Conservation (phyloP, 2,797 vertebrate genomes). For the Psittacula derbiana region DNA sequence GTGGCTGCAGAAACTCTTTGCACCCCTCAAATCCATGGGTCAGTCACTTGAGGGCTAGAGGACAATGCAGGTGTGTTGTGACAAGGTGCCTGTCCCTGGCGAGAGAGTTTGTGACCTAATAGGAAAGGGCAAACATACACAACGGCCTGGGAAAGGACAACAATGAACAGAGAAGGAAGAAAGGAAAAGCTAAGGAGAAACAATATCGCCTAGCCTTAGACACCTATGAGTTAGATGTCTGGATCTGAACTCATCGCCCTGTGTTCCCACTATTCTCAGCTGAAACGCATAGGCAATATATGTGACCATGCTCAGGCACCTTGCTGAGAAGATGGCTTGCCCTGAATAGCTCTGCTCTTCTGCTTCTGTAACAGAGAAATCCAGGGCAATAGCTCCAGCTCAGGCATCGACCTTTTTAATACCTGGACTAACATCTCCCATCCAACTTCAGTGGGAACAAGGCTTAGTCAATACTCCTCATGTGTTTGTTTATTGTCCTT, state of each 20-base stretch:
- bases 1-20: neutral
- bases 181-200: neutral
- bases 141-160: neutral
- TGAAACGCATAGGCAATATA: neutral
- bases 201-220: rapidly evolving
- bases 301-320: neutral
- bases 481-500: neutral
- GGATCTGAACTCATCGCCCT: neutral
- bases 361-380: neutral
- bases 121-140: neutral
- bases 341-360: neutral
- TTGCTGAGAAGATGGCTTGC: rapidly evolving
- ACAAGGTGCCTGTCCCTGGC: neutral
- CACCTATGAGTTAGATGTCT: neutral
- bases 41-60: neutral
- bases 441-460: neutral
- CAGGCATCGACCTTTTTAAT: neutral
- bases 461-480: neutral
- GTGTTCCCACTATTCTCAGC: neutral
- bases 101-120: neutral
- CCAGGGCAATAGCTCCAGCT: neutral
- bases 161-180: neutral
- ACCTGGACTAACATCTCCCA: neutral
- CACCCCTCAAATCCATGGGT: neutral
- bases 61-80: rapidly evolving